Percentiles rank a stretch among this genome's conserved stretches.
phyloP scores from a whole-genome alignment of 2,797 vertebrate species.

The Pogonophryne albipinna region DNA sequence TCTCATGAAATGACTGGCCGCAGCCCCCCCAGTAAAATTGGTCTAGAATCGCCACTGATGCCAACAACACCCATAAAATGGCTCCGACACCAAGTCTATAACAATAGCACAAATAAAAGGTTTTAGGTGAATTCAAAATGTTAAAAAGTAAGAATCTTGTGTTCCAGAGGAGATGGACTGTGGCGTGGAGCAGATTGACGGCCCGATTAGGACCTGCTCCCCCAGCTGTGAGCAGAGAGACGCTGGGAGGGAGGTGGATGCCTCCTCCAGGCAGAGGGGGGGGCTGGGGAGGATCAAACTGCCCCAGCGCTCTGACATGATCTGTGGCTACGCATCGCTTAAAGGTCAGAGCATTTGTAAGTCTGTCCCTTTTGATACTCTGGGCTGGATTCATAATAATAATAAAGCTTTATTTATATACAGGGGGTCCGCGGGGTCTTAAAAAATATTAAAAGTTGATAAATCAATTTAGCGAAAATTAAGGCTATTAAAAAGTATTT shows the following conservation, averaged over 20 bases:
- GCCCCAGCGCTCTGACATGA: slow-evolving; percentile 96
- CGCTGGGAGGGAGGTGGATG: slow-evolving; percentile 85
- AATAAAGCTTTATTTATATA: no score
- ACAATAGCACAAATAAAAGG: no score
- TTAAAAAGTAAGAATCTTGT: slow-evolving; percentile 7
- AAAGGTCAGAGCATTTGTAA: slow-evolving; percentile 89
- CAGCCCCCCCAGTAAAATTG: no score
- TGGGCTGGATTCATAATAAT: slow-evolving; percentile 3
- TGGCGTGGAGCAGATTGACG: slow-evolving; percentile 94
- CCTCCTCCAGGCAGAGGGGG: slow-evolving; percentile 76
- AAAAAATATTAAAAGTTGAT: no score
- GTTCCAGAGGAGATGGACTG: slow-evolving; percentile 88
- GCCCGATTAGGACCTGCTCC: slow-evolving; percentile 82
- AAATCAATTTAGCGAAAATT: no score
- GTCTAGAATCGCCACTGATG: no score
- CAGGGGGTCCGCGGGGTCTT: no score
- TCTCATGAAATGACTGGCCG: no score
- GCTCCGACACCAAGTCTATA: no score
- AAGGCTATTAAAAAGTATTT: no score
- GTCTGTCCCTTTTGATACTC: slow-evolving; percentile 54
- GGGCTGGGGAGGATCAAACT: slow-evolving; percentile 87
- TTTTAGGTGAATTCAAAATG: no score
- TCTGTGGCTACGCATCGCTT: slow-evolving; percentile 95
- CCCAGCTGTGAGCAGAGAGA: slow-evolving; percentile 91
- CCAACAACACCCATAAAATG: no score